Evolutionary conservation across 1,140 invertebrate species (phyloP).

Genomic region (Reticulitermes speratus): DNA sequence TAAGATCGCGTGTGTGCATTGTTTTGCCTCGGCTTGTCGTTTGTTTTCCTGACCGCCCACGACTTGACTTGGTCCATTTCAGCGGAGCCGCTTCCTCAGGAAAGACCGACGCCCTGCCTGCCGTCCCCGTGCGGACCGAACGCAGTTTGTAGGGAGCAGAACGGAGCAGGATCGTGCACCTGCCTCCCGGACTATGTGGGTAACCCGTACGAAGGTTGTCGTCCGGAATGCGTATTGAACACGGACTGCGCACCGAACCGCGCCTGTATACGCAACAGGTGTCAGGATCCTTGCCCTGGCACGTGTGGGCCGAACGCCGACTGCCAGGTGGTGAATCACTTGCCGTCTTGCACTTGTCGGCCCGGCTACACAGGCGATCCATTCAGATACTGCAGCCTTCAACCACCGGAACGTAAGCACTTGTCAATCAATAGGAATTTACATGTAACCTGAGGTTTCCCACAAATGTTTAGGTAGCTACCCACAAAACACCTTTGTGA

Average conservation of each 20-base stretch:
- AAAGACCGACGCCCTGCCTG: slow-evolving; percentile 53
- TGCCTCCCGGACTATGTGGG: slow-evolving; percentile 68
- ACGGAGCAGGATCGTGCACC: slow-evolving; percentile 62
- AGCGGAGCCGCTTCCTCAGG: slow-evolving; percentile 40
- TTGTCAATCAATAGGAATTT: not conserved
- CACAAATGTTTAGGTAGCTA: slow-evolving; percentile 37
- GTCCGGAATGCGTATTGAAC: slow-evolving; percentile 63
- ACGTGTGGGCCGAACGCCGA: slow-evolving; percentile 65
- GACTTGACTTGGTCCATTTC: slow-evolving; percentile 37
- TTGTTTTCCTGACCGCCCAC: slow-evolving; percentile 23
- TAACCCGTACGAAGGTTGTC: slow-evolving; percentile 68
- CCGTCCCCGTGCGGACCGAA: slow-evolving; percentile 70
- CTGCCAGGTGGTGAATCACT: slow-evolving; percentile 68
- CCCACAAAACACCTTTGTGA: slow-evolving; percentile 18
- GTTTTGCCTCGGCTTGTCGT: slow-evolving; percentile 18
- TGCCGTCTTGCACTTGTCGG: slow-evolving; percentile 51
- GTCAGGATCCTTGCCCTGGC: slow-evolving; percentile 64
- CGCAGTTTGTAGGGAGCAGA: slow-evolving; percentile 61
- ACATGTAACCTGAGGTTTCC: slow-evolving; percentile 43
- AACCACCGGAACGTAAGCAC: slow-evolving; percentile 41
- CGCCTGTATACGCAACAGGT: slow-evolving; percentile 61
- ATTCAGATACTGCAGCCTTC: slow-evolving; percentile 53
- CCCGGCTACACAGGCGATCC: slow-evolving; percentile 57
- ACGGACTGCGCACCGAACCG: slow-evolving; percentile 61
- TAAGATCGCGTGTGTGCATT: not conserved